Evolutionary conservation across 2,888 invertebrate genomes (phyloP).

Genomic region (Anarsia innoxiella): DNA sequence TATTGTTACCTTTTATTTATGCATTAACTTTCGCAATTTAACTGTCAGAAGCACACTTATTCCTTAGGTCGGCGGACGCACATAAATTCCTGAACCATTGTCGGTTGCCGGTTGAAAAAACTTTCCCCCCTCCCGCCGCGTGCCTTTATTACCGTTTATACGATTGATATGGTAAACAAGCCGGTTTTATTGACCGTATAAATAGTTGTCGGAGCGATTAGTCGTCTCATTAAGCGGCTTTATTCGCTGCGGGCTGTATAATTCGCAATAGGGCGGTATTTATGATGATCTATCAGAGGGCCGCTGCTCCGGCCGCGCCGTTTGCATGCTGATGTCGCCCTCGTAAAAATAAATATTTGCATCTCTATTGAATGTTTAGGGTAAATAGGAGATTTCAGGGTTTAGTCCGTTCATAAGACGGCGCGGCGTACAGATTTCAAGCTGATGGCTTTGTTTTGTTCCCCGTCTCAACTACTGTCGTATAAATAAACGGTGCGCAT

Average conservation of each 20-base stretch:
- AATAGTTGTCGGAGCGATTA: slow-evolving; percentile 37
- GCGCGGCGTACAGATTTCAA: no score
- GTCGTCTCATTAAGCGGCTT: slow-evolving; percentile 38
- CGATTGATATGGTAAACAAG: slow-evolving; percentile 50
- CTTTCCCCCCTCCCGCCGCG: slow-evolving; percentile 19
- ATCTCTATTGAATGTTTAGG: slow-evolving; percentile 37
- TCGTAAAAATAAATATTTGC: slow-evolving; percentile 38
- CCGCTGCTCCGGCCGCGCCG: slow-evolving; percentile 14
- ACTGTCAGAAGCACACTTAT: slow-evolving; percentile 46
- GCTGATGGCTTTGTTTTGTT: slow-evolving; percentile 8
- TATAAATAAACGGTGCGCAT: no score
- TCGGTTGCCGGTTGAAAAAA: slow-evolving; percentile 19
- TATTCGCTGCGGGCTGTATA: slow-evolving; percentile 26
- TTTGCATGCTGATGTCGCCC: slow-evolving; percentile 30
- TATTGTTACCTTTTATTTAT: slow-evolving; percentile 69
- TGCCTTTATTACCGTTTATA: slow-evolving; percentile 34
- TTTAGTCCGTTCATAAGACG: slow-evolving; percentile 6
- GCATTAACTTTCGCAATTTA: slow-evolving; percentile 68
- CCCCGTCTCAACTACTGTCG: no score
- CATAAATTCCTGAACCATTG: slow-evolving; percentile 45
- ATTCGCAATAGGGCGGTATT: slow-evolving; percentile 25
- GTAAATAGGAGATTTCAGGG: slow-evolving; percentile 21
- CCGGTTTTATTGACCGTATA: slow-evolving; percentile 24
- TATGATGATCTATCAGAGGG: slow-evolving; percentile 25
- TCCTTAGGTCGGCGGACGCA: slow-evolving; percentile 21